Conservation (phyloP, 2,797 vertebrate genomes). For the Coracias cyanogaster region DNA sequence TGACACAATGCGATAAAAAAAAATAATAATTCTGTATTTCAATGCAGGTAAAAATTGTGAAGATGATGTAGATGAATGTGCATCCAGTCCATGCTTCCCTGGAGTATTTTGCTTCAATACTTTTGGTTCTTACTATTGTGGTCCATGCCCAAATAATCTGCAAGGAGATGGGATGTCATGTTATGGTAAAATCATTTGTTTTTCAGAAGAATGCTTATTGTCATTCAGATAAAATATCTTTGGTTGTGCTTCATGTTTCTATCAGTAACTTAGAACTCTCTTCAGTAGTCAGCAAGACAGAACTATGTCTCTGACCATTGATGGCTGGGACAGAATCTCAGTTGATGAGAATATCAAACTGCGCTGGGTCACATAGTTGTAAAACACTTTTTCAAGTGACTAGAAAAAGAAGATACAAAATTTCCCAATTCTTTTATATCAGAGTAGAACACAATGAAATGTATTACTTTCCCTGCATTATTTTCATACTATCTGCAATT, state of each 20-base stretch:
- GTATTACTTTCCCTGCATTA: not conserved
- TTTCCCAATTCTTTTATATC: not conserved
- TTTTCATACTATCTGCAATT: not conserved
- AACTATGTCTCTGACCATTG: not conserved
- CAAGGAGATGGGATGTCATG: slow-evolving; percentile 86
- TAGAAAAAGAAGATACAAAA: not conserved
- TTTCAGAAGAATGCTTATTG: not conserved
- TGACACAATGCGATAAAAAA: not conserved
- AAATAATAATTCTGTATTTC: not conserved
- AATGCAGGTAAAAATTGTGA: slow-evolving; percentile 82
- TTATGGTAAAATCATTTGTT: slow-evolving; percentile 70
- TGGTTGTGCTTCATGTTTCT: not conserved
- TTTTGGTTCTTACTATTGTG: slow-evolving; percentile 87
- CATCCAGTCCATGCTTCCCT: slow-evolving; percentile 84
- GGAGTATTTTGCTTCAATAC: slow-evolving; percentile 86
- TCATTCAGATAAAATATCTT: not conserved
- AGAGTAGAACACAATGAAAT: not conserved
- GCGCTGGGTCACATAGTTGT: not conserved
- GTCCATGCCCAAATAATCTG: slow-evolving; percentile 83
- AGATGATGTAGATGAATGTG: slow-evolving; percentile 89
- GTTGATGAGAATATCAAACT: not conserved
- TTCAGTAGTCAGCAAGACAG: not conserved
- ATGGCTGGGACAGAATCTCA: not conserved
- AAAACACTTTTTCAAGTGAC: not conserved
- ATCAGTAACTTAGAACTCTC: not conserved